Evolutionary conservation across 35 echinoderm and acorn worm genomes (phyloP).

Genomic region (Lytechinus pictus): DNA sequence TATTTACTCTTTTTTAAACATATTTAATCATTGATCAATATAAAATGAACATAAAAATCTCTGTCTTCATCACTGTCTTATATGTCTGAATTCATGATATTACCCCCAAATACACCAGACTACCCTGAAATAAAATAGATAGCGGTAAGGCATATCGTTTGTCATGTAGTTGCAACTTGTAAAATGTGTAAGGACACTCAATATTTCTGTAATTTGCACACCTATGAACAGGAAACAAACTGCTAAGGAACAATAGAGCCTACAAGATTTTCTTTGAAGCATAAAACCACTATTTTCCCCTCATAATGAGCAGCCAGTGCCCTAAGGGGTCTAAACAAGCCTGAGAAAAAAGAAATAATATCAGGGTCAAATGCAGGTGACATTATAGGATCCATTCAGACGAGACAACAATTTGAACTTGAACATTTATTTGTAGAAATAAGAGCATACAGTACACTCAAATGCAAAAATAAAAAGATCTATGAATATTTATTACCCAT

Average conservation of each 20-base stretch:
- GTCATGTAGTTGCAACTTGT: background rate
- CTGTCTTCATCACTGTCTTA: too few species aligned
- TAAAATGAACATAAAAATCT: too few species aligned
- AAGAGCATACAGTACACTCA: too few species aligned
- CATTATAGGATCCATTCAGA: background rate
- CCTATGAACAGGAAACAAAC: background rate
- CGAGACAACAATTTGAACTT: too few species aligned
- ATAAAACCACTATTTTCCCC: constrained; percentile 18
- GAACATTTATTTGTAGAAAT: too few species aligned
- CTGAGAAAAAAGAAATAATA: constrained; percentile 12
- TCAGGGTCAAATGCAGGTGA: constrained; percentile 8
- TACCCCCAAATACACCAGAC: background rate
- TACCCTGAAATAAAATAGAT: background rate
- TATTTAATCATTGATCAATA: too few species aligned
- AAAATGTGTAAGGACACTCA: background rate
- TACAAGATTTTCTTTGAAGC: background rate
- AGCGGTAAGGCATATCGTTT: background rate
- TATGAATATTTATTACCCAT: too few species aligned
- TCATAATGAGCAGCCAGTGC: background rate
- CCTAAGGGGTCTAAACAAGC: background rate
- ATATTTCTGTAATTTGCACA: constrained; percentile 7
- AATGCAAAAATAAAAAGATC: too few species aligned
- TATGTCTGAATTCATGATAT: too few species aligned
- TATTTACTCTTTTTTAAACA: too few species aligned
- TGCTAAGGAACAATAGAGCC: background rate